These are phyloP conservation scores for Clarias platycephalus DNA, from an alignment of 2,797 vertebrate genomes.

Conservation along the genomic window DNA sequence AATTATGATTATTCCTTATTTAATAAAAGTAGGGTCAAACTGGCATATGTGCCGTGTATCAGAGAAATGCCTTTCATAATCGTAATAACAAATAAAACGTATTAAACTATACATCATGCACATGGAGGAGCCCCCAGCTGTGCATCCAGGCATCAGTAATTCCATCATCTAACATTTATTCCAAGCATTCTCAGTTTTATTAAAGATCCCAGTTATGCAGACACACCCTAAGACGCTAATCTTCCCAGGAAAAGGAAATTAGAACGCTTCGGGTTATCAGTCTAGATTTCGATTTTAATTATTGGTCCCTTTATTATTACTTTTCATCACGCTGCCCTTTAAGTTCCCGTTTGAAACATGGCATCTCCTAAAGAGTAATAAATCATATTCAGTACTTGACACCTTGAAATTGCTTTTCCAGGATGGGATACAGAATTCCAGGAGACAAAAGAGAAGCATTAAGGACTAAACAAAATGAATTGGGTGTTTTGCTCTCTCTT, in stretches of 20 bases:
- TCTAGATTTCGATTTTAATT: slow-evolving; percentile 34
- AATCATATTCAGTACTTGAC: slow-evolving; percentile 70
- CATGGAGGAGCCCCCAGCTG: not conserved
- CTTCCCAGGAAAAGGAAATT: not conserved
- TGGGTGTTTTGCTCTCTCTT: not conserved
- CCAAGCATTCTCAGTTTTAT: not conserved
- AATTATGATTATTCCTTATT: not conserved
- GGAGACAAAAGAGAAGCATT: slow-evolving; percentile 59
- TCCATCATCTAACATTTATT: not conserved
- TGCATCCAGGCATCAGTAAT: not conserved
- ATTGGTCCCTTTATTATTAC: slow-evolving; percentile 53
- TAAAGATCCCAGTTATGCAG: not conserved
- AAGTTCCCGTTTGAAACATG: slow-evolving; percentile 46
- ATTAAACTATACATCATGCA: not conserved
- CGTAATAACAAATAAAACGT: too few species aligned
- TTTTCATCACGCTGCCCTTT: slow-evolving; percentile 59
- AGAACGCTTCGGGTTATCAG: not conserved
- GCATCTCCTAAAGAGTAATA: slow-evolving; percentile 59
- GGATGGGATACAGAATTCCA: slow-evolving; percentile 56
- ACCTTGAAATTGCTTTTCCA: slow-evolving; percentile 59
- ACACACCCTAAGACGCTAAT: not conserved
- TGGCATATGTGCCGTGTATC: not conserved
- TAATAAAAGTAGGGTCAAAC: not conserved
- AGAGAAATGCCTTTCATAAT: not conserved
- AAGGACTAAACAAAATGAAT: slow-evolving; percentile 52